These are phyloP conservation scores for Brachyistius frenatus DNA, from an alignment of 2,113 vertebrate species.

Conservation along the genomic window DNA sequence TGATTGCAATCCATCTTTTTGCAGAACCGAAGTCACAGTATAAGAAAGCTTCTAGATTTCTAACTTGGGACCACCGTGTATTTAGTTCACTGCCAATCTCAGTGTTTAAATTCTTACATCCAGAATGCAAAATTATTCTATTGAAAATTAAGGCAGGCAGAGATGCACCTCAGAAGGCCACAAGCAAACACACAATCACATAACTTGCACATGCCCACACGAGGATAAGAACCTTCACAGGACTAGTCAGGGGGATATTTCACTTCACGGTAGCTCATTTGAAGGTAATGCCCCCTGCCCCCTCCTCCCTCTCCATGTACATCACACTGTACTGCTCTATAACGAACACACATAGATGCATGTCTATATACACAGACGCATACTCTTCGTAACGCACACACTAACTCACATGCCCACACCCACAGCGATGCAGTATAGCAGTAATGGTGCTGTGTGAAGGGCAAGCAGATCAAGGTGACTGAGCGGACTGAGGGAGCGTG, in stretches of 20 bases:
- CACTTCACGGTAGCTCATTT: constrained; percentile 80
- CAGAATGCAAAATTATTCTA: constrained; percentile 29
- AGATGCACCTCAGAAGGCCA: constrained; percentile 29
- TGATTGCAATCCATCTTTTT: too few species aligned
- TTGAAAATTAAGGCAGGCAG: constrained; percentile 6
- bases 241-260: constrained; percentile 69
- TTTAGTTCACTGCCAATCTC: constrained; percentile 18
- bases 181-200: constrained; percentile 29
- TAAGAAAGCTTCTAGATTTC: background rate
- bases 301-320: constrained; percentile 78
- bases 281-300: constrained; percentile 77
- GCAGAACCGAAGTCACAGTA: background rate
- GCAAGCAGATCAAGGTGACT: constrained; percentile 88
- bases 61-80: background rate
- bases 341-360: constrained; percentile 76
- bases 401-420: constrained; percentile 58
- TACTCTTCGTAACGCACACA: constrained; percentile 47
- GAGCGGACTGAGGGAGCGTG: constrained; percentile 81
- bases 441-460: constrained; percentile 86
- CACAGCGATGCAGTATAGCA: constrained; percentile 73
- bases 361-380: constrained; percentile 64
- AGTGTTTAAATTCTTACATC: constrained; percentile 18
- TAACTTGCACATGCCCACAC: constrained; percentile 26
- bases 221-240: constrained; percentile 25
- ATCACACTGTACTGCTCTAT: constrained; percentile 79